Base-by-base conservation (phyloP, 2,888 invertebrate genomes). In the Belgica antarctica region DNA sequence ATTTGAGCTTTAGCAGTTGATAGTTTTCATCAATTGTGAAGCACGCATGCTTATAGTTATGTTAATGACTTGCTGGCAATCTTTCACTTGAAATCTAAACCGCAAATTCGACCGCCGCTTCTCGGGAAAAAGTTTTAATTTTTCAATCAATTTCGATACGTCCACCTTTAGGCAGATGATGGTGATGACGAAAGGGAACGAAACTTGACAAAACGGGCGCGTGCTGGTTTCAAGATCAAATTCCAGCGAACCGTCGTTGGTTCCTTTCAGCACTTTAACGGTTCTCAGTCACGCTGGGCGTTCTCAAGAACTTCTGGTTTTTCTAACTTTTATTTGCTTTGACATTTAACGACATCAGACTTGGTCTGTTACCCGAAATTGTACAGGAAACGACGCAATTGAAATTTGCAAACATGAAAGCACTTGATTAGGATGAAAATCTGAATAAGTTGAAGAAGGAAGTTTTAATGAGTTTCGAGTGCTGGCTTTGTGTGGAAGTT, bases 201-300 rank as follows among this genome's bases (percentile, higher is more conserved):
- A n/a, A n/a, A 52, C 19, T 52, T 52, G 52, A 52, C 52, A 52
- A 52, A 52, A 52, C n/a, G 12, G 22, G 52, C 52, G 46, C 46
- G 52, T 52, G 52, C 52, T 52, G 52, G 19, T 52, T 52, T 52
- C 52, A 52, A 52, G 52, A 52, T 52, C 52, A 22, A 52, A 52
- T 52, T 52, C 52, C 17, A 52, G 19, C 19, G 22, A 52, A 12
- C 22, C 19, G 22, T 52, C 22, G 22, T 52, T 52, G 52, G 22
- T 22, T 52, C 22, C 19, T 19, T 19, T 52, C 52, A 52, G n/a
- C 52, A 52, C 22, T 3, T 52, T 22, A 52, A 52, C 52, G 22
- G 52, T n/a, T 17, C 52, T 22, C 52, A 22, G 52, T 3, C 46
- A 46, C 15, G 46, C 52, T 52, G 52, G 5, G 52, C 52, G 22